Conservation (phyloP, 30 jellyfish, hydroid and myxozoan genomes). For the Hydractinia symbiolongicarpus region DNA sequence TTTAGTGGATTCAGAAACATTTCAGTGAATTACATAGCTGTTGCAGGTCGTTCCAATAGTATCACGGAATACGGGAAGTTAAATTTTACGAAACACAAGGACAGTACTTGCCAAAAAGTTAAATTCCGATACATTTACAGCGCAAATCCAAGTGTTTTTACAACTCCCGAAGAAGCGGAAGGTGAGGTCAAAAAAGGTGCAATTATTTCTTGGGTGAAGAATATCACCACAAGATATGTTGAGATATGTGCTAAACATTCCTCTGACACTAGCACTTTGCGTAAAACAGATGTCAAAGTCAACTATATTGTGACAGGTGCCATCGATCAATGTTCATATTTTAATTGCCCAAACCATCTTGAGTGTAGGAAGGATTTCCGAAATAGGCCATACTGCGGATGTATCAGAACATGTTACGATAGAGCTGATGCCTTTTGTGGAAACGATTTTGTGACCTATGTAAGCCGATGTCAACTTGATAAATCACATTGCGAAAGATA, state of each 20-base stretch:
- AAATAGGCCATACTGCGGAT: conserved; percentile 28
- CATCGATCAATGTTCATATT: not conserved
- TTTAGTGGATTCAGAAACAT: conserved; percentile 18
- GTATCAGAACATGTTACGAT: conserved; percentile 5
- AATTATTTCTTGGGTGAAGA: conserved; percentile 9
- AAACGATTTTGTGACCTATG: conserved; percentile 4
- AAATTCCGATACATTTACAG: not conserved
- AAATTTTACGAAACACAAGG: not conserved
- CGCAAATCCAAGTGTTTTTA: not conserved
- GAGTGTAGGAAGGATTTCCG: not conserved
- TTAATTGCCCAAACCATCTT: conserved; percentile 18
- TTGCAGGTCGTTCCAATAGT: not conserved
- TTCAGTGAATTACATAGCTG: conserved; percentile 22
- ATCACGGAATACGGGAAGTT: not conserved
- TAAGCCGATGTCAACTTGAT: conserved; percentile 15
- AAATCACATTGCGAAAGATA: not conserved
- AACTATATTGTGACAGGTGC: conserved; percentile 19
- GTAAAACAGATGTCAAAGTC: conserved; percentile 1
- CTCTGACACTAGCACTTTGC: not conserved
- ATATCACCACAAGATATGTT: not conserved
- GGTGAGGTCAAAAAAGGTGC: not conserved
- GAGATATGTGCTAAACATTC: conserved; percentile 3
- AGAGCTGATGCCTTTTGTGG: conserved; percentile 19
- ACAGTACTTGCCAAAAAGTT: not conserved
- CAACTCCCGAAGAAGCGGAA: not conserved